Evolutionary conservation across 2,888 invertebrate genomes (phyloP).

Genomic region (Pristionchus japonicus): DNA sequence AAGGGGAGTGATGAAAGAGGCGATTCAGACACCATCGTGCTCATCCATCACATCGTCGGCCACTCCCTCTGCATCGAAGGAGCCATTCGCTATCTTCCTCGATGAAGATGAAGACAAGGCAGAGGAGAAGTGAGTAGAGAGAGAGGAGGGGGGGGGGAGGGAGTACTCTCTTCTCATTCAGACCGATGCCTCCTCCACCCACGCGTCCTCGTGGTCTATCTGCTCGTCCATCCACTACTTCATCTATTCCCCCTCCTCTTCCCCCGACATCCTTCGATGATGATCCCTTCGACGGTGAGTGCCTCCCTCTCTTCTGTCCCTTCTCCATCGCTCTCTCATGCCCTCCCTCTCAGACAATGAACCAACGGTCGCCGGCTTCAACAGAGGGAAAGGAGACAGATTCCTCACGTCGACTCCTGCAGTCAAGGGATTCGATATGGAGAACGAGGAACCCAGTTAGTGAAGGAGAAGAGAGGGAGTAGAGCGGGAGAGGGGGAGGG

Average conservation of each 20-base stretch:
- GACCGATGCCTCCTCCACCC: background rate
- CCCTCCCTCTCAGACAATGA: constrained; percentile 40
- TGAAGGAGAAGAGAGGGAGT: background rate
- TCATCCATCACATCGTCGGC: background rate
- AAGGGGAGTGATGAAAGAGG: background rate
- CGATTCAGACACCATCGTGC: background rate
- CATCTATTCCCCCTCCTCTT: background rate
- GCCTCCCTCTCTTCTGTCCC: background rate
- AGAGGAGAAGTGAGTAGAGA: background rate
- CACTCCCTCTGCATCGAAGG: background rate
- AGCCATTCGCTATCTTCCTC: constrained; percentile 18
- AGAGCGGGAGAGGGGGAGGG: background rate
- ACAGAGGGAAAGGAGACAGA: background rate
- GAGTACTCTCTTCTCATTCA: background rate
- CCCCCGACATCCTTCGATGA: background rate
- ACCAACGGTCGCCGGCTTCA: constrained; percentile 17
- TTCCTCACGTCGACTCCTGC: constrained; percentile 43
- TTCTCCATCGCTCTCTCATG: too few species aligned
- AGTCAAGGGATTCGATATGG: constrained; percentile 33
- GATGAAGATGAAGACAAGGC: constrained; percentile 11
- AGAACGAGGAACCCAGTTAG: background rate
- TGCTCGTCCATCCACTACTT: background rate
- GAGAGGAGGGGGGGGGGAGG: background rate
- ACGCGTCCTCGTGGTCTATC: constrained; percentile 29
- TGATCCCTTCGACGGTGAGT: constrained; percentile 17